A percentile compares a stretch with the other conserved stretches of the same genome.
Evolutionary conservation across 2,113 vertebrate species (phyloP).

Genomic region (Taurulus bubalis): DNA sequence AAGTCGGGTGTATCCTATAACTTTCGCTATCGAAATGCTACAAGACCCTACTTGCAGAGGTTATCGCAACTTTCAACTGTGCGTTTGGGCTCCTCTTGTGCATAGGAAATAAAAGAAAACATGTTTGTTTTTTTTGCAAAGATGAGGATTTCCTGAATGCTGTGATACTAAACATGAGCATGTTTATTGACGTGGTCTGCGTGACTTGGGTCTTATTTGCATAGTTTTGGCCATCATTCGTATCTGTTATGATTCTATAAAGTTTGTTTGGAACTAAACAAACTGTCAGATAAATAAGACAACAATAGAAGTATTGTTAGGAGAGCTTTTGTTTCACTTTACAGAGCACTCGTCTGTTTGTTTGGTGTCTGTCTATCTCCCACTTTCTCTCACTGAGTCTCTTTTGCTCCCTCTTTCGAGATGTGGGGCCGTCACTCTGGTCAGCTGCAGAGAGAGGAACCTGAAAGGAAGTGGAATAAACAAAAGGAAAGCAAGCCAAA

Average conservation of each 20-base stretch:
- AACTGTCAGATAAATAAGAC: background rate
- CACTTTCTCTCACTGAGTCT: slow-evolving; percentile 17
- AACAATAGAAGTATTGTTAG: background rate
- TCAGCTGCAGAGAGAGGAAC: slow-evolving; percentile 73
- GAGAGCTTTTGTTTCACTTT: background rate
- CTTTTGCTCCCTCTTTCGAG: slow-evolving; percentile 22
- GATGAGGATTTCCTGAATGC: too few relatives aligned
- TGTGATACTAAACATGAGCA: too few relatives aligned
- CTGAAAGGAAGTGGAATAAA: slow-evolving; percentile 74
- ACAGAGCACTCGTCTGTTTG: slow-evolving; percentile 4
- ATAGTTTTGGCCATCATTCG: background rate
- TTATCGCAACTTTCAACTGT: too few relatives aligned
- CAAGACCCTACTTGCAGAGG: too few relatives aligned
- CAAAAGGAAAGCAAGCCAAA: slow-evolving; percentile 70
- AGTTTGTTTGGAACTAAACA: background rate
- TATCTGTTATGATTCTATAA: background rate
- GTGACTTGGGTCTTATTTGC: background rate
- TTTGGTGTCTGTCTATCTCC: background rate
- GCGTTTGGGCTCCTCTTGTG: too few relatives aligned
- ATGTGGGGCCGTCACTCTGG: slow-evolving; percentile 29
- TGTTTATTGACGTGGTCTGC: too few relatives aligned
- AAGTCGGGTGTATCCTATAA: too few relatives aligned
- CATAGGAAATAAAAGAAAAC: too few relatives aligned
- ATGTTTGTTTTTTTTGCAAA: too few relatives aligned
- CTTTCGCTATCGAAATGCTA: too few relatives aligned